phyloP scores from a whole-genome alignment of 2,113 vertebrate species.

The Oncorhynchus nerka region DNA sequence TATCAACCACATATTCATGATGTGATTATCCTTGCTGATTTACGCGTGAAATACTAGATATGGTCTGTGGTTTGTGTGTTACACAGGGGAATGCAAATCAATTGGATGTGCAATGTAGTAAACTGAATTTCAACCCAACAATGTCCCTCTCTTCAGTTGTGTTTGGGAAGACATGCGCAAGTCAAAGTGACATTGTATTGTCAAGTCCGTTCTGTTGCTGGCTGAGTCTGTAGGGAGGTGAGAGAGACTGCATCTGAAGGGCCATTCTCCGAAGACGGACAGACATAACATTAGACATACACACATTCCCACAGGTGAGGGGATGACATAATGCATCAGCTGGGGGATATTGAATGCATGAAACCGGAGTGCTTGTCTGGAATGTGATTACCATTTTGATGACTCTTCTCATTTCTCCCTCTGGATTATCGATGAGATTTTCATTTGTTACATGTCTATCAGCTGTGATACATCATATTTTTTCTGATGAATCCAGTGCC shows the following conservation, averaged over 20 bases:
- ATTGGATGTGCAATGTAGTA: slow-evolving; percentile 34
- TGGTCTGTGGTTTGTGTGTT: slow-evolving; percentile 38
- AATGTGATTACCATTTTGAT: slow-evolving; percentile 44
- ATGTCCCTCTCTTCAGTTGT: too few relatives aligned
- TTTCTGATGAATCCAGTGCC: not conserved
- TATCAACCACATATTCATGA: slow-evolving; percentile 57
- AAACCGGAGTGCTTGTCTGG: slow-evolving; percentile 5
- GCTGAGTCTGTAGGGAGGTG: not conserved
- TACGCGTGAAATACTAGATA: slow-evolving; percentile 50
- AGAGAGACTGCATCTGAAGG: slow-evolving; percentile 24
- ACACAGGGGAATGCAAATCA: slow-evolving; percentile 46
- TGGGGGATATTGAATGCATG: slow-evolving; percentile 16
- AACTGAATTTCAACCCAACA: slow-evolving; percentile 42
- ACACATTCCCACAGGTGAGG: not conserved
- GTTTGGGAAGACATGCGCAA: not conserved
- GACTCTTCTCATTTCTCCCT: slow-evolving; percentile 12
- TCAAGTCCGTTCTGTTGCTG: not conserved
- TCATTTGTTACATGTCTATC: slow-evolving; percentile 29
- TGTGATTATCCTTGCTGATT: slow-evolving; percentile 64
- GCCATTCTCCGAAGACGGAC: slow-evolving; percentile 11
- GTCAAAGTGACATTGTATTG: not conserved
- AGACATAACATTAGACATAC: not conserved
- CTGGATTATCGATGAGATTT: slow-evolving; percentile 29
- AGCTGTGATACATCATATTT: slow-evolving; percentile 6
- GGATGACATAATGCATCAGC: not conserved